Base-by-base conservation (phyloP, 2,888 invertebrate genomes). In the Apomyelois bistriatella region DNA sequence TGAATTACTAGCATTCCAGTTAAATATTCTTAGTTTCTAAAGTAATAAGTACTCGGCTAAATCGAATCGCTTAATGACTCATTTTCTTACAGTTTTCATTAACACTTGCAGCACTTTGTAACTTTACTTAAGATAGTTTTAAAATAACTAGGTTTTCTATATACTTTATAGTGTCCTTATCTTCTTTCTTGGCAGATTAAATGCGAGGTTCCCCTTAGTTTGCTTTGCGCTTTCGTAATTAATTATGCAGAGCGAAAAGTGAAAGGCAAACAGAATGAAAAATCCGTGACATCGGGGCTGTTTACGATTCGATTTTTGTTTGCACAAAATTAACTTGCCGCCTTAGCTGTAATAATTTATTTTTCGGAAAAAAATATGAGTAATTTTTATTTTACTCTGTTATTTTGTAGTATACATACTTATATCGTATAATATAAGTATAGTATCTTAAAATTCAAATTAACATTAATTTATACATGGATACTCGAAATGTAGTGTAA, bases 81-180 rank as follows among this genome's bases (percentile, higher is more conserved):
- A 16, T 46, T 46, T 46, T 32, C 32, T 46, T 46, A 46, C 32
- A 32, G 16, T 32, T 46, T 46, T 46, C 32, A 46, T 46, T 46
- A 46, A n/a, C 16, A 46, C 35, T 46, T 46, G 1, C 15, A 10
- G 15, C 46, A 46, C 46, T 46, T 46, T 46, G 46, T 32, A 16
- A 43, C 16, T n/a, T n/a, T n/a, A n/a, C n/a, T 46, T 46, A 15
- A 46, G 30, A 46, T 10, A 13, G 32, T 46, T 32, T 32, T 9
- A 32, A 46, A 30, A 46, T 46, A 10, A 6, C 12, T 13, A 15
- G 16, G 15, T n/a, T 32, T 46, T 15, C 46, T 46, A 46, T 46
- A 46, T 2, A 22, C 22, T 3, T 22, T 22, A 22, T 32, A 46
- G 32, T 32, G 9, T 9, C 32, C 15, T 32, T 46, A 46, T 46